Evolutionary conservation across 2,888 invertebrate species (phyloP).

Genomic region (Coelinius sp.): DNA sequence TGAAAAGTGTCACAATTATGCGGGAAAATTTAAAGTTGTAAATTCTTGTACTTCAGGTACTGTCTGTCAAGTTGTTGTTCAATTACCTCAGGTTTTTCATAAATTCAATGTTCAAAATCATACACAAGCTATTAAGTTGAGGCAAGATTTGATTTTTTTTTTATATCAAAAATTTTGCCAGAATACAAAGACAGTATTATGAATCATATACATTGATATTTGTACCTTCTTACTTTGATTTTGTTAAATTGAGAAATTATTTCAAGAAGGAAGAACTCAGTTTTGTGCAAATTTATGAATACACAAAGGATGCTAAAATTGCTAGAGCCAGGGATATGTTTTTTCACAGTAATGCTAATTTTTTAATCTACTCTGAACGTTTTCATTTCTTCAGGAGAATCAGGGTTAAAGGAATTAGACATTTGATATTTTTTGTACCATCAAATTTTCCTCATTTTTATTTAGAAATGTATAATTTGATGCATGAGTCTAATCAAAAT

Average conservation of each 20-base stretch:
- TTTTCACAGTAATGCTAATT: conserved; percentile 90
- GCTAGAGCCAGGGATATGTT: conserved; percentile 94
- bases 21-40: conserved; percentile 81
- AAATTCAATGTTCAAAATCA: conserved; percentile 79
- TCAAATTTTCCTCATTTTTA: conserved; percentile 94
- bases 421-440: conserved; percentile 94
- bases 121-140: conserved; percentile 80
- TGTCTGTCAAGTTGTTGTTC: conserved; percentile 83
- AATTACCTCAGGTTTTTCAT: conserved; percentile 86
- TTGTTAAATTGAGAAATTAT: conserved; percentile 90
- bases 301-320: conserved; percentile 87
- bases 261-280: conserved; percentile 90
- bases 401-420: conserved; percentile 90
- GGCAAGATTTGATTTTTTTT: conserved; percentile 87
- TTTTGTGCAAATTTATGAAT: conserved; percentile 95
- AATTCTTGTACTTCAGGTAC: conserved; percentile 78
- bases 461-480: conserved; percentile 93
- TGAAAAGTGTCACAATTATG: conserved; percentile 86
- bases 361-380: conserved; percentile 94
- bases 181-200: conserved; percentile 83
- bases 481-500: conserved; percentile 86
- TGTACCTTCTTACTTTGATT: conserved; percentile 97
- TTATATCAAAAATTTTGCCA: conserved; percentile 84
- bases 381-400: conserved; percentile 93
- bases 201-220: conserved; percentile 91